phyloP scores from a whole-genome alignment of 2,797 vertebrate genomes.

The Coracias cyanogaster region DNA sequence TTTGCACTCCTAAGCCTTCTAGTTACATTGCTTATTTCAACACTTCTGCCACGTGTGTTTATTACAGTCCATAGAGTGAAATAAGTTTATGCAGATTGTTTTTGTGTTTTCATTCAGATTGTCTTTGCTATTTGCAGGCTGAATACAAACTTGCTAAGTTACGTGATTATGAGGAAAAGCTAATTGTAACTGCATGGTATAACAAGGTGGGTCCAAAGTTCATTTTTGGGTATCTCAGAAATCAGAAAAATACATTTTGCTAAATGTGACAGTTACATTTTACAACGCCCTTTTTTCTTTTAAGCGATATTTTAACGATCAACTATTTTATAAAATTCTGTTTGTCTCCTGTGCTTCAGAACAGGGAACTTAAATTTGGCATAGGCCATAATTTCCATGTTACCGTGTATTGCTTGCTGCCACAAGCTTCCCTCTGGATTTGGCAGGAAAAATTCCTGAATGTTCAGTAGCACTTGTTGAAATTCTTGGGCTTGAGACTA shows the following conservation, averaged over 20 bases:
- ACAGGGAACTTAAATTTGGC: background rate
- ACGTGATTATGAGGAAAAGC: constrained; percentile 94
- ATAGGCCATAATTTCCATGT: background rate
- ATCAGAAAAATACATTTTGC: background rate
- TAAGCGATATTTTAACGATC: background rate
- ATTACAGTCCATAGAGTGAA: background rate
- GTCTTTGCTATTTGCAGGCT: constrained; percentile 75
- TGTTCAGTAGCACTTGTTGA: background rate
- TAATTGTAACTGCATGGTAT: constrained; percentile 97
- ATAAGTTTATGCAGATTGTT: background rate
- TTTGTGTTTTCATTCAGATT: background rate
- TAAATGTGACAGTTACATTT: background rate
- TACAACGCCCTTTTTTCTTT: too few relatives aligned
- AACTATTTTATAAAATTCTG: background rate
- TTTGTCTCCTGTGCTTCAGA: background rate
- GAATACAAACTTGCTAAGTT: constrained; percentile 93
- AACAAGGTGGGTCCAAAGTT: constrained; percentile 88
- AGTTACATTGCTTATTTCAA: background rate
- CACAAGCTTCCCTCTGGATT: background rate
- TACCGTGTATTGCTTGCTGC: background rate
- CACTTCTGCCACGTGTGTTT: background rate
- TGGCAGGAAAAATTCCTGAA: background rate
- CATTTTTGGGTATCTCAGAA: background rate
- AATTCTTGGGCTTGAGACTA: background rate
- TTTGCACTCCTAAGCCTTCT: background rate